Base-by-base conservation (phyloP, 2,113 vertebrate genomes). In the Zosterops japonicus region DNA sequence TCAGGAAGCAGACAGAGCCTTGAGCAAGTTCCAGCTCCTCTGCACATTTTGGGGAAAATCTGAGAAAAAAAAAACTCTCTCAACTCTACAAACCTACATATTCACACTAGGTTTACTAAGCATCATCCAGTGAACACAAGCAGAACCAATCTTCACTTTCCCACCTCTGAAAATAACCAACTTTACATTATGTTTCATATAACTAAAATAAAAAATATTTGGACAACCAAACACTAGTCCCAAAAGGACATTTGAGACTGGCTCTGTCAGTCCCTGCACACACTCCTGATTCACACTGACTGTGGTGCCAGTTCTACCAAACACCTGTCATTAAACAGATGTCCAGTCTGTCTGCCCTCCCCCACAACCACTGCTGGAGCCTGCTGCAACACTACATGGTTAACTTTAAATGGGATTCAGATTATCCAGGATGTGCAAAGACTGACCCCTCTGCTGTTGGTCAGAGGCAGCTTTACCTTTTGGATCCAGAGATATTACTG, bases 251-350 rank as follows among this genome's bases (percentile, higher is more conserved):
- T 23, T 4, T 24, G 59, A 33, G 82, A 23, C 21, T 52, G 28
- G 33, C 22, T 61, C 27, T 39, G 33, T 19, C 28, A 41, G 9
- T 35, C 56, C 25, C 8, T 18, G 25, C 29, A 29, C 56, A 29
- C 1, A 0, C 16, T 52, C 53, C 42, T 21, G 18, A 41, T 31
- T 50, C 36, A 68, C 8, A 11, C 0, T 0, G 1, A 42, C 35
- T 53, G 28, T 3, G 23, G n/a, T 44, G 47, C 52, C 49, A 25
- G 35, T 12, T 55, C 71, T 46, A 24, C 39, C 53, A 68, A 68
- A 36, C 11, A 29, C 25, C 71, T n/a, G 12, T 16, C 70, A 41
- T 19, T n/a, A 47, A 46, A 31, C 41, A 82, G 12, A 20, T 6
- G 5, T 39, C 36, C 69, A 49, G 46, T 19, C 72, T 68, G 47